A percentile compares a stretch with the other conserved stretches of the same genome.
Conservation (phyloP, 2,797 vertebrate species). For the Halcyon leucocephala region DNA sequence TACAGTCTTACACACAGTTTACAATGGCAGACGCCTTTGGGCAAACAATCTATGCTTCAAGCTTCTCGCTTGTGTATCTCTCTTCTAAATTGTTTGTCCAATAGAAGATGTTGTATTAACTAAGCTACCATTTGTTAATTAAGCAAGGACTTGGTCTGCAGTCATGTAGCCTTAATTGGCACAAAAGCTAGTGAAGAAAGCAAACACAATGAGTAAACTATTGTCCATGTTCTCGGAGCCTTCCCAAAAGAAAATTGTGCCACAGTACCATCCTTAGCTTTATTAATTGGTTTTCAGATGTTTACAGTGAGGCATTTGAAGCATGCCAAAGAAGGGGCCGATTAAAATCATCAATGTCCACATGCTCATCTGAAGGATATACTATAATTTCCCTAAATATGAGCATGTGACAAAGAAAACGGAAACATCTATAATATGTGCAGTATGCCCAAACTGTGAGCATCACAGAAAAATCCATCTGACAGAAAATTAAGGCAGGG, state of each 20-base stretch:
- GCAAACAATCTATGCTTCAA: background rate
- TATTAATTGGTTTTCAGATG: conserved; percentile 21
- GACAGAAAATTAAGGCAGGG: too few species aligned
- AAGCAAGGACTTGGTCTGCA: background rate
- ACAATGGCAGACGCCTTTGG: background rate
- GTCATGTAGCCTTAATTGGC: conserved; percentile 1
- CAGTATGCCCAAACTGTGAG: background rate
- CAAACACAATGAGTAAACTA: background rate
- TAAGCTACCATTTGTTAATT: background rate
- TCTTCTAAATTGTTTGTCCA: background rate
- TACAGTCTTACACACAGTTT: background rate
- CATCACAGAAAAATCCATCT: too few species aligned
- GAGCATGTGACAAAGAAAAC: background rate
- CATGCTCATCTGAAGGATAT: background rate
- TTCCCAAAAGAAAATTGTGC: background rate
- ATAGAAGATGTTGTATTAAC: background rate
- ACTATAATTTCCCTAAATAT: background rate
- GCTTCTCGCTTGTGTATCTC: background rate
- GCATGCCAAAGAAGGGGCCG: background rate
- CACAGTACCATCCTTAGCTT: background rate
- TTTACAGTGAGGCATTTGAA: background rate
- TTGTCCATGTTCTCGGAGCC: background rate
- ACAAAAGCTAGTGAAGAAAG: conserved; percentile 15
- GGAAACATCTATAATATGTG: background rate
- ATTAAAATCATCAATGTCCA: background rate